Percentiles rank a stretch among this genome's conserved stretches.
Conservation (phyloP, 2,797 vertebrate species). For the Petrocephalus schoutedeni region DNA sequence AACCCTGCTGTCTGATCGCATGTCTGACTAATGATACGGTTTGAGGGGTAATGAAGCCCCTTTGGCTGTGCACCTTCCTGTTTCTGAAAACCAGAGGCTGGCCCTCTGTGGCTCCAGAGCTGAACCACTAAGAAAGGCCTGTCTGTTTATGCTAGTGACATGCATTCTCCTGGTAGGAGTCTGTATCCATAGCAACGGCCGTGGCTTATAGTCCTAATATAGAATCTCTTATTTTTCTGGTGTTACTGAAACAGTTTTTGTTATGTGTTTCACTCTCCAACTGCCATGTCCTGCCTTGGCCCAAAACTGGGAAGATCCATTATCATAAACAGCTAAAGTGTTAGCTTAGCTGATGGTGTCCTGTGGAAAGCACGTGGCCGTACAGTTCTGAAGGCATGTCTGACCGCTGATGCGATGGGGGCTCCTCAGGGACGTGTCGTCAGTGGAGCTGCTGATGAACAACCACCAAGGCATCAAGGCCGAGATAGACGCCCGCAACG, state of each 20-base stretch:
- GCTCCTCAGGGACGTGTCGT: constrained; percentile 79
- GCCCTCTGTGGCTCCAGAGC: background rate
- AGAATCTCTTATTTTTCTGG: background rate
- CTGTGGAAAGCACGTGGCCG: background rate
- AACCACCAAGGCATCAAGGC: constrained; percentile 97
- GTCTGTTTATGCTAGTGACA: background rate
- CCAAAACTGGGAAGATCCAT: background rate
- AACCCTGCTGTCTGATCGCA: constrained; percentile 7
- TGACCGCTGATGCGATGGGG: background rate
- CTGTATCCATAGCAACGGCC: background rate
- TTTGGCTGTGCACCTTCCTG: background rate
- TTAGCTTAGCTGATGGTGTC: background rate
- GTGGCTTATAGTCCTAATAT: background rate
- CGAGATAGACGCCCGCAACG: constrained; percentile 91
- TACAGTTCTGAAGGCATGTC: background rate
- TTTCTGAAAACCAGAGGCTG: background rate
- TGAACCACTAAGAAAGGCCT: constrained; percentile 6
- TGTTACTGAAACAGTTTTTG: background rate
- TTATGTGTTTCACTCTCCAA: background rate
- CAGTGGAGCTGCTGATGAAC: constrained; percentile 97
- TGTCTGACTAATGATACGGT: constrained; percentile 12
- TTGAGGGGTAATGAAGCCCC: background rate
- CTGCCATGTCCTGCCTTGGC: background rate
- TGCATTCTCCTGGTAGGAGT: background rate
- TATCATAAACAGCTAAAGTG: background rate